These are phyloP conservation scores for Congeria kusceri DNA, from an alignment of 2,888 invertebrate species.

Conservation along the genomic window DNA sequence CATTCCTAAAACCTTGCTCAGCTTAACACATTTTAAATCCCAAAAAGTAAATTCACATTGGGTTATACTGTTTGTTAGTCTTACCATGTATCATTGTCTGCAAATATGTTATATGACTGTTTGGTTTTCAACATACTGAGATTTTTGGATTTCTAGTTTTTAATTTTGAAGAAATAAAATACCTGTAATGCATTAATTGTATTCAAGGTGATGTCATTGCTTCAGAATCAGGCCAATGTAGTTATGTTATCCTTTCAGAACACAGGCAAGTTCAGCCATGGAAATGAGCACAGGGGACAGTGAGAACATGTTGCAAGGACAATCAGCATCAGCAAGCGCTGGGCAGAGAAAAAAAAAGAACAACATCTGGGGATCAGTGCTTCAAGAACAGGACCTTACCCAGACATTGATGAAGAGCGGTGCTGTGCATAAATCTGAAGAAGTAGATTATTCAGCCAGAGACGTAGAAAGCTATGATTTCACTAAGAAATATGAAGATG, in stretches of 20 bases:
- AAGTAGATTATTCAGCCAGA: slow-evolving; percentile 78
- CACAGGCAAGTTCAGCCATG: slow-evolving; percentile 22
- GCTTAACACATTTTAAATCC: too few relatives aligned
- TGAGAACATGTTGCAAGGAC: slow-evolving; percentile 47
- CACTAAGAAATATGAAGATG: slow-evolving; percentile 68
- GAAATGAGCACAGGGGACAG: slow-evolving; percentile 18
- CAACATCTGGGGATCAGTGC: slow-evolving; percentile 90
- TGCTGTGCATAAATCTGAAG: slow-evolving; percentile 88
- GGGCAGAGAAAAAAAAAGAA: slow-evolving; percentile 87
- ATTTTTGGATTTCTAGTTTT: too few relatives aligned
- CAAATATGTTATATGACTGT: too few relatives aligned
- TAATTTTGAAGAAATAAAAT: too few relatives aligned
- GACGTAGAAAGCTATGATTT: slow-evolving; percentile 78
- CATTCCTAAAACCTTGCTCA: too few relatives aligned
- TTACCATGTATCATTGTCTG: too few relatives aligned
- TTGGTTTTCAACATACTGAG: too few relatives aligned
- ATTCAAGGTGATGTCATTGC: too few relatives aligned
- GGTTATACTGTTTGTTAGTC: too few relatives aligned
- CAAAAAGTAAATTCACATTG: too few relatives aligned
- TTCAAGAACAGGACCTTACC: slow-evolving; percentile 92
- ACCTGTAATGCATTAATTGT: too few relatives aligned
- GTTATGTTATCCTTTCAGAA: slow-evolving; percentile 20
- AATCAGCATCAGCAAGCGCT: slow-evolving; percentile 21
- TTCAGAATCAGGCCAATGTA: too few relatives aligned
- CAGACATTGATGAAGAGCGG: slow-evolving; percentile 92